Percentiles rank a stretch among this genome's conserved stretches.
Evolutionary conservation across 2,888 invertebrate genomes (phyloP).

Genomic region (Subacronicta megacephala): DNA sequence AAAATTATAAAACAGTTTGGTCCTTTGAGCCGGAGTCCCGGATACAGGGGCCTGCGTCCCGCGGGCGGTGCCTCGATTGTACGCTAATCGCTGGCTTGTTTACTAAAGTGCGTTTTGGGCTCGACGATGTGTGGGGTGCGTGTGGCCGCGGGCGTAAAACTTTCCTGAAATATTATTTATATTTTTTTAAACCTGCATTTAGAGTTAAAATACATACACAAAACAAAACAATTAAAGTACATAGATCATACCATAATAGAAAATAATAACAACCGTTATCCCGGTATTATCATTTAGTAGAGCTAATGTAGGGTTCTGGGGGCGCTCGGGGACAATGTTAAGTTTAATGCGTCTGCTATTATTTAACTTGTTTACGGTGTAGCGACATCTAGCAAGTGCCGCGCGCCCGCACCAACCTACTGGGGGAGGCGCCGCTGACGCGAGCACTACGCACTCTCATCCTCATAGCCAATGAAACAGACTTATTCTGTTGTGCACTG

Average conservation of each 20-base stretch:
- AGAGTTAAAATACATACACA: too few relatives aligned
- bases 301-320: too few relatives aligned
- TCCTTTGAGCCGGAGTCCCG: slow-evolving; percentile 47
- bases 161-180: neutral
- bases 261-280: too few relatives aligned
- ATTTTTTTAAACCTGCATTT: neutral
- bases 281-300: too few relatives aligned
- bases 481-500: neutral
- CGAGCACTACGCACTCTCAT: neutral
- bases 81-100: slow-evolving; percentile 74
- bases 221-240: too few relatives aligned
- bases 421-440: neutral
- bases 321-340: too few relatives aligned
- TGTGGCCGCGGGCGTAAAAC: slow-evolving; percentile 36
- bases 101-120: slow-evolving; percentile 69
- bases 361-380: too few relatives aligned
- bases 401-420: neutral
- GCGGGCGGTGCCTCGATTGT: slow-evolving; percentile 65
- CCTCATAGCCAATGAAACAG: neutral
- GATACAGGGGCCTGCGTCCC: slow-evolving; percentile 42
- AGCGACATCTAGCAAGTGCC: too few relatives aligned
- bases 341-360: too few relatives aligned
- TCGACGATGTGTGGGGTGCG: slow-evolving; percentile 39
- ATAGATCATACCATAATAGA: too few relatives aligned
- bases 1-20: slow-evolving; percentile 58